A percentile compares a stretch with the other conserved stretches of the same genome.
Evolutionary conservation across 2,113 vertebrate genomes (phyloP).

Genomic region (Plecturocebus donacophilus): DNA sequence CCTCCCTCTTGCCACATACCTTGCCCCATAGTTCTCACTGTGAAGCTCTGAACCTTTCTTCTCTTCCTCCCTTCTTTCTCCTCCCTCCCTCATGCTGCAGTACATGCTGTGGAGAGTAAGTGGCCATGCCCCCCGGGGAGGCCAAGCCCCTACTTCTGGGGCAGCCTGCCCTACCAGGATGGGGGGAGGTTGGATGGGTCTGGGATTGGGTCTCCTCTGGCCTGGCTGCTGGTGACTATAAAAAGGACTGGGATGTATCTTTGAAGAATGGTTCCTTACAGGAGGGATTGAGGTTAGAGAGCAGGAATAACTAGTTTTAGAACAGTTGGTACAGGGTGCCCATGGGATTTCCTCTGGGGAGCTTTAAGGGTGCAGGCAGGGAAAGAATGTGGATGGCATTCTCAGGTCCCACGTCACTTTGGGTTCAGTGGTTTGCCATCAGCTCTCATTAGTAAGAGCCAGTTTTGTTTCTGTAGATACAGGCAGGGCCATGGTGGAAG

Average conservation of each 20-base stretch:
- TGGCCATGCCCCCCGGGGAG: constrained; percentile 70
- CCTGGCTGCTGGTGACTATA: background rate
- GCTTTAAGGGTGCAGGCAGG: background rate
- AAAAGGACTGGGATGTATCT: background rate
- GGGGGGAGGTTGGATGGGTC: constrained; percentile 6
- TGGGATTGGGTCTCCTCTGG: background rate
- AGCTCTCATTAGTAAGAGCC: background rate
- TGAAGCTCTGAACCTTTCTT: constrained; percentile 82
- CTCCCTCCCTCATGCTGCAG: constrained; percentile 89
- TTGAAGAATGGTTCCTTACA: background rate
- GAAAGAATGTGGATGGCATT: background rate
- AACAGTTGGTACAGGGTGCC: background rate
- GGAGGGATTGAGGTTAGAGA: background rate
- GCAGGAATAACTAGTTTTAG: background rate
- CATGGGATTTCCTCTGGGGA: background rate
- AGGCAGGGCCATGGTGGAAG: background rate
- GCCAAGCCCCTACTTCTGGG: background rate
- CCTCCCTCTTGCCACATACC: background rate
- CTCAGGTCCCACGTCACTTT: background rate
- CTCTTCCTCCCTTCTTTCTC: constrained; percentile 87
- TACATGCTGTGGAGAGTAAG: constrained; percentile 98
- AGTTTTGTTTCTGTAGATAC: constrained; percentile 4
- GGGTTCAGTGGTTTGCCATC: background rate
- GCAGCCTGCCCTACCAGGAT: background rate
- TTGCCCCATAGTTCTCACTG: constrained; percentile 63